Percentiles rank a stretch among this genome's conserved stretches.
phyloP scores from a whole-genome alignment of 2,888 invertebrate genomes.

The Mythimna impura region DNA sequence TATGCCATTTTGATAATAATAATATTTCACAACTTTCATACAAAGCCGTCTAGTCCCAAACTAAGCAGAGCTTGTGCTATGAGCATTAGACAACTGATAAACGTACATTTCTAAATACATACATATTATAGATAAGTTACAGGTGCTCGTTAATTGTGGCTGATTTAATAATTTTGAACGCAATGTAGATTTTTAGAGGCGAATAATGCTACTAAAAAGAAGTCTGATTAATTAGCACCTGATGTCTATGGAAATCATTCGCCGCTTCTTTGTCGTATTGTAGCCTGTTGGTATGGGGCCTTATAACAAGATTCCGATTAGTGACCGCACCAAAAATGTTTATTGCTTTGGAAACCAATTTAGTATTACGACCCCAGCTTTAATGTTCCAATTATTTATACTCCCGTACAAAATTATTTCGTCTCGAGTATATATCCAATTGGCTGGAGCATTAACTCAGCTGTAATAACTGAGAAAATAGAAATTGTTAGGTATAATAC shows the following conservation, averaged over 20 bases:
- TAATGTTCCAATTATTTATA: slow-evolving; percentile 20
- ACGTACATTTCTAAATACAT: too few species aligned
- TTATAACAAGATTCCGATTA: not conserved
- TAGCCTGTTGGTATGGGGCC: not conserved
- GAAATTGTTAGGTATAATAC: slow-evolving; percentile 48
- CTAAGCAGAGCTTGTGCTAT: too few species aligned
- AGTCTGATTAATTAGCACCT: too few species aligned
- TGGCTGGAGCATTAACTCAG: slow-evolving; percentile 30
- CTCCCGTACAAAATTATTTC: slow-evolving; percentile 17
- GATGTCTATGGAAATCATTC: not conserved
- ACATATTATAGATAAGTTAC: too few species aligned
- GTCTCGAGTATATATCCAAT: slow-evolving; percentile 8
- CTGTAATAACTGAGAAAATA: slow-evolving; percentile 39
- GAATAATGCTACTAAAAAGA: too few species aligned
- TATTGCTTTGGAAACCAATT: slow-evolving; percentile 12
- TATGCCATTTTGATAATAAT: too few species aligned
- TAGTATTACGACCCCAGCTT: not conserved
- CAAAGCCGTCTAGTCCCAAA: too few species aligned
- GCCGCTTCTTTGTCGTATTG: not conserved
- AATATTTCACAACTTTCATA: too few species aligned
- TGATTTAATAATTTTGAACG: too few species aligned
- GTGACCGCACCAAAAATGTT: not conserved
- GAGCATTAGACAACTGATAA: too few species aligned
- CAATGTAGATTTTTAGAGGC: too few species aligned
- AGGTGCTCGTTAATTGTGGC: too few species aligned